phyloP scores from a whole-genome alignment of 2,797 vertebrate species.

The Benthosema pterotum region DNA sequence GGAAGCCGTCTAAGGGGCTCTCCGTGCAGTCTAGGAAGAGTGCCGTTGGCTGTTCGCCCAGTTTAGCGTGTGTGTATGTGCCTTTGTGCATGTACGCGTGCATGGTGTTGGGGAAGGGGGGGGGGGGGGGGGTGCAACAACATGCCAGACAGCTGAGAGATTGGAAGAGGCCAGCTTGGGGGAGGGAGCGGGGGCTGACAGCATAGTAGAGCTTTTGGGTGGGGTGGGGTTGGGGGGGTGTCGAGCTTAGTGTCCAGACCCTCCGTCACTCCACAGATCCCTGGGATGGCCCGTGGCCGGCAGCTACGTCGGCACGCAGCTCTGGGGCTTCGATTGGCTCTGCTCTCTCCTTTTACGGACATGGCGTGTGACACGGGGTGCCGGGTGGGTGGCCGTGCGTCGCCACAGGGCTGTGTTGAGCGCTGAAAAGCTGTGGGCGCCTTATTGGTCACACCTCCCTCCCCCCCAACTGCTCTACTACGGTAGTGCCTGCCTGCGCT shows the following conservation, averaged over 20 bases:
- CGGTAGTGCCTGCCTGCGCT: conserved; percentile 11
- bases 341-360: conserved; percentile 84
- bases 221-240: conserved; percentile 13
- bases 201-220: conserved; percentile 23
- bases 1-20: conserved; percentile 51
- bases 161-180: conserved; percentile 26
- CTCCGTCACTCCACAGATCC: conserved; percentile 67
- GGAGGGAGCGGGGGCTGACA: neutral
- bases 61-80: conserved; percentile 3
- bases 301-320: conserved; percentile 21
- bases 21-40: neutral
- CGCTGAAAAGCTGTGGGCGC: conserved; percentile 44
- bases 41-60: conserved; percentile 52
- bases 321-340: conserved; percentile 78
- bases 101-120: conserved; percentile 1
- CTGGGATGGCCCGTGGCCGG: conserved; percentile 49
- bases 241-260: conserved; percentile 45
- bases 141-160: conserved; percentile 77
- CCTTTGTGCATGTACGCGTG: neutral
- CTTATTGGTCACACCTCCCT: conserved; percentile 79
- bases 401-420: conserved; percentile 39
- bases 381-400: conserved; percentile 49
- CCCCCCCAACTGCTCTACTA: conserved; percentile 12
- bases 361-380: conserved; percentile 77
- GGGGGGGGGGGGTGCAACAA: conserved; percentile 35